Percentiles rank a stretch among this genome's conserved stretches.
phyloP scores from a whole-genome alignment of 2,888 invertebrate genomes.

The Boloria selene region DNA sequence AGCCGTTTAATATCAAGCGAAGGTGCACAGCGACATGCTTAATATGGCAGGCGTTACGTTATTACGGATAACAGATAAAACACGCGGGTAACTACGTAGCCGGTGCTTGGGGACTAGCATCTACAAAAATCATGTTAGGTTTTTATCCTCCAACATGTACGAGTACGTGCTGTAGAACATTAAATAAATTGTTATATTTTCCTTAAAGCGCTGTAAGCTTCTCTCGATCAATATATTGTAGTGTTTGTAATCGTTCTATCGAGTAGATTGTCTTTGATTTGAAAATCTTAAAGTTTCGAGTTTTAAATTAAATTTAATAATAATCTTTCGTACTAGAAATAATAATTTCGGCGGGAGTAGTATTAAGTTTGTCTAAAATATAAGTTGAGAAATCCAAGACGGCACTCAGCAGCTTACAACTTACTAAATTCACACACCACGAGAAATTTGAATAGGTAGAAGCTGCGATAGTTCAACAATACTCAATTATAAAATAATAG shows the following conservation, averaged over 20 bases:
- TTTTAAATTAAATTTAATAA: too few species aligned
- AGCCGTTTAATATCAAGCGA: too few species aligned
- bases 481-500: conserved; percentile 12
- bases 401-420: conserved; percentile 14
- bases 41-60: background rate
- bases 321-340: too few species aligned
- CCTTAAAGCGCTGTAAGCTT: background rate
- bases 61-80: conserved; percentile 23
- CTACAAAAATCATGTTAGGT: conserved; percentile 29
- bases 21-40: too few species aligned
- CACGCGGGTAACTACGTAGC: background rate
- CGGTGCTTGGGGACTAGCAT: conserved; percentile 9
- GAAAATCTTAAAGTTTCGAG: background rate
- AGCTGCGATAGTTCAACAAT: conserved; percentile 17
- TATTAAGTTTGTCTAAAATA: background rate
- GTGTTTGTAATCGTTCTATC: too few species aligned
- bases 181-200: conserved; percentile 26
- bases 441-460: conserved; percentile 17
- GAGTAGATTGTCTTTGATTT: too few species aligned
- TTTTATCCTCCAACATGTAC: conserved; percentile 26
- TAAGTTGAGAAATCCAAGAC: background rate
- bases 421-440: conserved; percentile 5
- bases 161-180: conserved; percentile 27
- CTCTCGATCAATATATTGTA: background rate
- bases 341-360: background rate